Base-by-base conservation (phyloP, 2,113 vertebrate genomes). In the Aphyosemion australe region DNA sequence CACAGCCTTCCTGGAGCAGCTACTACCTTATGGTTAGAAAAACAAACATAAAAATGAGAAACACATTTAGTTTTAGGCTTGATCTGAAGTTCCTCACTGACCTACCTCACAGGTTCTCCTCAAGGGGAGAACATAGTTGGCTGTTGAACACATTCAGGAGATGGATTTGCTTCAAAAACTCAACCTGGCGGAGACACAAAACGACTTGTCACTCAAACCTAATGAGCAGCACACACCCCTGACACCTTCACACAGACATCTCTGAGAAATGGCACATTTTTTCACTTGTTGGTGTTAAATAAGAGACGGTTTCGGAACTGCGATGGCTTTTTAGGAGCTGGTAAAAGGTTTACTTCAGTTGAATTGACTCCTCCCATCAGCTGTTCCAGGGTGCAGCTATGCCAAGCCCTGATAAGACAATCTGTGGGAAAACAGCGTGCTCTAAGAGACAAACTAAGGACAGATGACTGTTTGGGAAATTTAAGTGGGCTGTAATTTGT, bases 71-170 rank as follows among this genome's bases (percentile, higher is more conserved):
- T 69, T 18, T 49, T 6, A 60, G 2, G 2, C 13, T 60, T 12
- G 4, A 41, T 43, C 47, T 43, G 14, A 10, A 31, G 14, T 16
- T 11, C 6, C 1, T 34, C 16, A n/a, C 2, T 57, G 42, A 72
- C 90, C 60, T 78, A 94, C 94, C 92, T 93, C 93, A 74, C 89
- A 84, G 82, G 56, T 85, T 83, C 90, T 91, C 88, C 87, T 92
- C 84, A 87, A 68, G 34, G 91, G 90, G 87, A 92, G 87, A 79
- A 83, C 66, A 86, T 83, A 91, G 86, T 91, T 93, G 73, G 87
- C 84, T 39, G 91, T 87, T 69, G 91, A 92, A 90, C 93, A 94
- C 93, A 94, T 94, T 93, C 90, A 94, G 89, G 78, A 84, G 72
- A 76, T 16, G 46, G 57, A 78, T 62, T 76, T 54, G 76, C 45